Evolutionary conservation across 2,888 invertebrate species (phyloP), one percentile per base, ranked within the genome.

Genomic region (Plagodis pulveraria): DNA sequence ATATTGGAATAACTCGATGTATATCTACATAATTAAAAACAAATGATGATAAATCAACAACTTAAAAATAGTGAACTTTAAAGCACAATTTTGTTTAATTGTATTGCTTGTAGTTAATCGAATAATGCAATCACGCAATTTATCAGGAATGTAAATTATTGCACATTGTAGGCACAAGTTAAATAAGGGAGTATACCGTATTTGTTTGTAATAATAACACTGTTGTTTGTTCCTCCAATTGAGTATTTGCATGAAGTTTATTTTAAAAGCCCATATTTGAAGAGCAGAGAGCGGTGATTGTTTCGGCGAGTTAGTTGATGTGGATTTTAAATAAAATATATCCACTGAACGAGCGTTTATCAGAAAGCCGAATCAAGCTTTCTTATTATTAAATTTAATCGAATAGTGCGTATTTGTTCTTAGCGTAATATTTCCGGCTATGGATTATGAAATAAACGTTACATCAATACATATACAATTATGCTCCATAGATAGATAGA

Each of bases 161-260:
- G 56, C 62, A 50, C 58, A 57, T 63, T 69, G 63, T 58, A 42
- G 53, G 33, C 51, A 64, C 45, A 55, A 65, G 58, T 69, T 56
- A 46, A 65, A 64, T 54, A 50, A 33, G 53, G 45, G 58, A 2
- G 41, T n/a, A 9, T 11, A 42, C 12, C 12, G 12, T 6, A 40
- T 57, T 60, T 63, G 63, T 66, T 59, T 63, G 54, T 58, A 22
- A 56, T 59, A 62, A 63, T 62, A 70, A 64, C 58, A 22, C 22
- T 22, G 56, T 62, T 50, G 57, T 65, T 61, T 49, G 35, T 56
- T 22, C 22, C 22, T 22, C 22, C 22, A 22, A 11, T 35, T 48
- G 56, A 41, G 33, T 53, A 43, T 61, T 60, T 62, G 59, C 58
- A 32, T 32, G 38, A 32, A 47, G 48, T 40, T 51, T 48, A n/a